Evolutionary conservation across 1,140 invertebrate genomes (phyloP), one percentile per base, ranked within the genome.

Genomic region (Agrypnia vestita): DNA sequence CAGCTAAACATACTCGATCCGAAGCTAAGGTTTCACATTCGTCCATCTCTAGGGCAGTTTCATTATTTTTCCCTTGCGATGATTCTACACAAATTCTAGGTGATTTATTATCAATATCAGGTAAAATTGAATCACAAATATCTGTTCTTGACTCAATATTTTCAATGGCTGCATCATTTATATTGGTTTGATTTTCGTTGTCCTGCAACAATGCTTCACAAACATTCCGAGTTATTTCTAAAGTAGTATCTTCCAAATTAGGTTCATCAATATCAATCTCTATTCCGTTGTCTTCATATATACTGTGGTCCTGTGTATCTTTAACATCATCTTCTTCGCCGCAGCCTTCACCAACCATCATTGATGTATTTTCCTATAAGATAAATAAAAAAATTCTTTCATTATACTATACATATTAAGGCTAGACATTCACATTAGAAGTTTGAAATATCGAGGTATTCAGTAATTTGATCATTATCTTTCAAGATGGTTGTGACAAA

Each of bases 41-140:
- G 3, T 51, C 49, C n/a, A 13, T 51, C 47, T 49, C 15, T 0
- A 11, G 21, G 1, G 21, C 19, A 8, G n/a, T 17, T 21, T 19
- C 55, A 59, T 19, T 59, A 59, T 59, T 59, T 59, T 35, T 35
- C 6, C 15, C 55, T 59, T 19, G 11, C 21, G 55, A 59, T 21
- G 53, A 19, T 56, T n/a, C 19, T 17, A 13, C n/a, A 17, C n/a
- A 11, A n/a, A 59, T 59, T 59, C 21, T 59, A 6, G 55, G 12
- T 9, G 17, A 59, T 15, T 21, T 17, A 19, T 59, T 21, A 59
- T 59, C 55, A 59, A 59, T 59, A 59, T 59, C 15, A 19, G 55
- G 55, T 11, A 59, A 59, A 21, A 59, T 21, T 59, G 17, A 15
- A 59, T 59, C 55, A 59, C 55, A 59, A 19, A 19, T 21, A 59